phyloP scores from a whole-genome alignment of 2,797 vertebrate species.

The Pyrrhura leucotis region DNA sequence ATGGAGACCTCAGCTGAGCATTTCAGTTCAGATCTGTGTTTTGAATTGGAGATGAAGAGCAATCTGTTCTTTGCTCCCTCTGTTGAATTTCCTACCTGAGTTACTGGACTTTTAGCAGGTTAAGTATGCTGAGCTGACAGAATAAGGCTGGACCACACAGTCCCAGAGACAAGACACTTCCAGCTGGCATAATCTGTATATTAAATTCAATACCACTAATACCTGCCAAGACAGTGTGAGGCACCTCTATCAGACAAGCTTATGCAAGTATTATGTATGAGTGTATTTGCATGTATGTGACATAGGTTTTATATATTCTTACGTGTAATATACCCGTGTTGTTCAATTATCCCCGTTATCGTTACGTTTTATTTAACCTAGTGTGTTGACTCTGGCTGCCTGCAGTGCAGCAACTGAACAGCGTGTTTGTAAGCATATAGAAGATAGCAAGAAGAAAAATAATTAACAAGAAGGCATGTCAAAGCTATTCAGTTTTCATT shows the following conservation, averaged over 20 bases:
- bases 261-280: not conserved
- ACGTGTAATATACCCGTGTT: not conserved
- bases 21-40: not conserved
- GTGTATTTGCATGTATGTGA: not conserved
- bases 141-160: not conserved
- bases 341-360: not conserved
- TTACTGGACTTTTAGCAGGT: not conserved
- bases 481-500: not conserved
- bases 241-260: not conserved
- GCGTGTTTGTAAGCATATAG: not conserved
- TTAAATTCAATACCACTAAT: not conserved
- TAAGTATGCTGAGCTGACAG: not conserved
- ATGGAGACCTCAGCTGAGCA: not conserved
- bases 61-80: not conserved
- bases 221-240: not conserved
- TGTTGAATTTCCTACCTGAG: not conserved
- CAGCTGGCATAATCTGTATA: not conserved
- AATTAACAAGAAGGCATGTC: not conserved
- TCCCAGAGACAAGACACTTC: not conserved
- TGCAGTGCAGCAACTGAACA: not conserved
- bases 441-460: not conserved
- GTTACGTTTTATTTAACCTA: not conserved
- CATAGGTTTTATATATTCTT: not conserved
- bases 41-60: not conserved
- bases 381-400: accelerated